These are phyloP conservation scores for Channa argus DNA, from an alignment of 2,113 vertebrate species.

Conservation along the genomic window DNA sequence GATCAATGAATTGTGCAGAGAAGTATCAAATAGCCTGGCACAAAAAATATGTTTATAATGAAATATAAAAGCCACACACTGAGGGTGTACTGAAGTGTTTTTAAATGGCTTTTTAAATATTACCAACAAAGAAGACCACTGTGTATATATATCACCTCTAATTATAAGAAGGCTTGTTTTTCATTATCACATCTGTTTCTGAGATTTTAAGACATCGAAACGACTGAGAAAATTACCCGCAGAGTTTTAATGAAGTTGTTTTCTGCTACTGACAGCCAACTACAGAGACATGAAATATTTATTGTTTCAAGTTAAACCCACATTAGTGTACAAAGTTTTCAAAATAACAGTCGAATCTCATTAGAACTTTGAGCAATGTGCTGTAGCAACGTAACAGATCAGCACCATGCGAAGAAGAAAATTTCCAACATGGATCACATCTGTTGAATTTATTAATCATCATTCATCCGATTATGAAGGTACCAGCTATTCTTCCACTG, in stretches of 20 bases:
- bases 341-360: neutral
- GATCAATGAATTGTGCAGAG: constrained; percentile 19
- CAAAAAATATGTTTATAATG: neutral
- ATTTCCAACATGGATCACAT: constrained; percentile 42
- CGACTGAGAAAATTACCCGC: neutral
- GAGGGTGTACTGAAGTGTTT: no score
- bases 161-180: constrained; percentile 38
- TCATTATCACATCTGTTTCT: constrained; percentile 24
- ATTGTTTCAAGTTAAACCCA: neutral
- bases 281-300: neutral
- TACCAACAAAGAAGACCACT: constrained; percentile 1
- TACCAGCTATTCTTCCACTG: constrained; percentile 1
- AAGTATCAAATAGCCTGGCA: constrained; percentile 5
- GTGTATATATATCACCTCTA: constrained; percentile 20
- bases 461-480: constrained; percentile 22
- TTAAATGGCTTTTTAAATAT: no score
- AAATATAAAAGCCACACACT: constrained; percentile 1
- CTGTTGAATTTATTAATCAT: constrained; percentile 33
- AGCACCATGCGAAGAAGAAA: constrained; percentile 12
- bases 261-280: neutral
- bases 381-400: neutral
- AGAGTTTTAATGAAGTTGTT: constrained; percentile 11
- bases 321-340: neutral
- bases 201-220: neutral
- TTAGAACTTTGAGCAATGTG: constrained; percentile 1